A percentile compares a stretch with the other conserved stretches of the same genome.
These are phyloP conservation scores for Paracanthobrama guichenoti DNA, from an alignment of 2,113 vertebrate species.

Conservation along the genomic window DNA sequence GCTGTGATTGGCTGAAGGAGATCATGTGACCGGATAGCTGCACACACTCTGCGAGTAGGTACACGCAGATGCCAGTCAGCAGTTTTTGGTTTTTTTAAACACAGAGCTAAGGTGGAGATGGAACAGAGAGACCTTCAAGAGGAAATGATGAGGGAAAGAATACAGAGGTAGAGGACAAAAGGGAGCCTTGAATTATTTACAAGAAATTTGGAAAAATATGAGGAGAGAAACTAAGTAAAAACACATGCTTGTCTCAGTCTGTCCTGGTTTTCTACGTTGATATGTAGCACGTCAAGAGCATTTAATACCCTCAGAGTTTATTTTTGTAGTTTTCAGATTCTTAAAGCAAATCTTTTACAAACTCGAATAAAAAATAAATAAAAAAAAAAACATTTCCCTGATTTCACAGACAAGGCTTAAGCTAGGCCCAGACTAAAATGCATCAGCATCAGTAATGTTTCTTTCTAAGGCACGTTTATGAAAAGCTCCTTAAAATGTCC, in stretches of 20 bases:
- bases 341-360: neutral
- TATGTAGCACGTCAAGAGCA: neutral
- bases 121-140: slow-evolving; percentile 2
- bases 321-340: neutral
- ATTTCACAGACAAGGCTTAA: too few species aligned
- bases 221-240: neutral
- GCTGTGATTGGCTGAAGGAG: slow-evolving; percentile 62
- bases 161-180: neutral
- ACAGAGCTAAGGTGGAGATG: slow-evolving; percentile 38
- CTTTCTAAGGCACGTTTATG: too few species aligned
- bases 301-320: neutral
- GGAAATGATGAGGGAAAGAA: neutral
- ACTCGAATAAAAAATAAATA: neutral
- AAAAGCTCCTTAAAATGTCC: too few species aligned
- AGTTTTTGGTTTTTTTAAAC: slow-evolving; percentile 53
- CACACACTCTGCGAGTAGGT: slow-evolving; percentile 50
- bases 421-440: too few species aligned
- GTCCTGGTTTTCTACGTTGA: neutral
- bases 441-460: too few species aligned
- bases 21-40: slow-evolving; percentile 68
- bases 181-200: neutral
- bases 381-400: too few species aligned
- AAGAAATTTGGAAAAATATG: neutral
- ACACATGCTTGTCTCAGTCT: neutral
- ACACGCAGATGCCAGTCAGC: slow-evolving; percentile 63